Evolutionary conservation across 2,888 invertebrate genomes (phyloP).

Genomic region (Melinaea menophilus): DNA sequence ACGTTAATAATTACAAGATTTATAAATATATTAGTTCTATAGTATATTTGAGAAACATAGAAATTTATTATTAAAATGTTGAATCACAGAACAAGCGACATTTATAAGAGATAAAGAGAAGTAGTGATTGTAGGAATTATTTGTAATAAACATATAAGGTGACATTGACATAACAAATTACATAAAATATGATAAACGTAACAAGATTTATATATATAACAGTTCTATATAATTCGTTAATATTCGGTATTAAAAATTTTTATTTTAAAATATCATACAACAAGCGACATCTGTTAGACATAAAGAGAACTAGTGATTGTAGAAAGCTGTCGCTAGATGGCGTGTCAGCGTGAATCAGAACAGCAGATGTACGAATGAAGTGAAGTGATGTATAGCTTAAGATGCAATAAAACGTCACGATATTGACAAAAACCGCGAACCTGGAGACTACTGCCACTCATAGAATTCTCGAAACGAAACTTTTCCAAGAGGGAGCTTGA

Average conservation of each 20-base stretch:
- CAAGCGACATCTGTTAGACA: conserved; percentile 25
- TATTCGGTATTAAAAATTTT: neutral
- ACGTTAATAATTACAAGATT: neutral
- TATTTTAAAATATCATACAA: neutral
- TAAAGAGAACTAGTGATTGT: conserved; percentile 8
- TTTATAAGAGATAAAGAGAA: conserved; percentile 18
- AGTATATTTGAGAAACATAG: too few species aligned
- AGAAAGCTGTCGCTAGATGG: conserved; percentile 25
- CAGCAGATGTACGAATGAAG: conserved; percentile 20
- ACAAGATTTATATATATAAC: too few species aligned
- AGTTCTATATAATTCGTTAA: too few species aligned
- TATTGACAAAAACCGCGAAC: conserved; percentile 75
- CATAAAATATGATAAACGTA: too few species aligned
- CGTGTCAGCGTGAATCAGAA: conserved; percentile 12
- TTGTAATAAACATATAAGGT: too few species aligned
- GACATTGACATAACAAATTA: too few species aligned
- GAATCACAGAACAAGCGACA: conserved; percentile 16
- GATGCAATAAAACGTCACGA: conserved; percentile 37
- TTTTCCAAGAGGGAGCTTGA: conserved; percentile 89
- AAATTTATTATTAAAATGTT: too few species aligned
- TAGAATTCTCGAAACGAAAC: conserved; percentile 86
- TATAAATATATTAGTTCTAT: too few species aligned
- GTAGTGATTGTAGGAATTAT: conserved; percentile 7
- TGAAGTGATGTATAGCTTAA: conserved; percentile 27
- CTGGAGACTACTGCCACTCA: conserved; percentile 87